Base-by-base conservation (phyloP, 2,797 vertebrate genomes). In the Leucoraja ocellata region DNA sequence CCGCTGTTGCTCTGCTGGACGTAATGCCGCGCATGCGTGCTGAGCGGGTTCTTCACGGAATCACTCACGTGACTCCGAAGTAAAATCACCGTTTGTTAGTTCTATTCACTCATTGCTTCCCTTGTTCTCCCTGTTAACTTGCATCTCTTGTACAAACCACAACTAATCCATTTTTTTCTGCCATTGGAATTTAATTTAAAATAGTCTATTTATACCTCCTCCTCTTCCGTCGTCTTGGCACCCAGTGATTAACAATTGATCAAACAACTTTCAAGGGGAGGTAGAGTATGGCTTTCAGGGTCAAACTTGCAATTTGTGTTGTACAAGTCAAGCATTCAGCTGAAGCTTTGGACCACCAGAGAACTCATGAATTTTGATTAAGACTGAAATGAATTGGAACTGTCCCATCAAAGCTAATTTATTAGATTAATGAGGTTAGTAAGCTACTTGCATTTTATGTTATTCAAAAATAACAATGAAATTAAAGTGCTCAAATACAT, bases 331-430 rank as follows among this genome's bases (percentile, higher is more conserved):
- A 54, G 61, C 84, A 68, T 36, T 21, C 61, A 88, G 61, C 18
- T 88, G 63, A 68, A 88, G 16, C 28, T 65, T 68, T 88, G 16
- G 61, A 18, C 61, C 61, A 65, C 14, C 84, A 84, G 81, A 84
- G 81, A 18, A 61, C 54, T 65, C 16, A 36, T 88, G 61, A 88
- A 88, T 88, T 86, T 86, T 63, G 58, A 86, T 86, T 86, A 86
- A 86, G 83, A 32, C 58, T n/a, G 28, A 14, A 36, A 68, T 68
- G 28, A 36, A 68, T 68, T 68, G 16, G n/a, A 88, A 68, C 16
- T 88, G 63, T 68, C n/a, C 61, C n/a, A 65, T 88, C 14, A 36
- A 36, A n/a, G 0, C 61, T 32, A 68, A 68, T n/a, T 25, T n/a
- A n/a, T 14, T 84, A 28, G 25, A n/a, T 61, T 61, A 61, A 61